Base-by-base conservation (phyloP, 2,797 vertebrate species). In the Cossypha niveicapilla region DNA sequence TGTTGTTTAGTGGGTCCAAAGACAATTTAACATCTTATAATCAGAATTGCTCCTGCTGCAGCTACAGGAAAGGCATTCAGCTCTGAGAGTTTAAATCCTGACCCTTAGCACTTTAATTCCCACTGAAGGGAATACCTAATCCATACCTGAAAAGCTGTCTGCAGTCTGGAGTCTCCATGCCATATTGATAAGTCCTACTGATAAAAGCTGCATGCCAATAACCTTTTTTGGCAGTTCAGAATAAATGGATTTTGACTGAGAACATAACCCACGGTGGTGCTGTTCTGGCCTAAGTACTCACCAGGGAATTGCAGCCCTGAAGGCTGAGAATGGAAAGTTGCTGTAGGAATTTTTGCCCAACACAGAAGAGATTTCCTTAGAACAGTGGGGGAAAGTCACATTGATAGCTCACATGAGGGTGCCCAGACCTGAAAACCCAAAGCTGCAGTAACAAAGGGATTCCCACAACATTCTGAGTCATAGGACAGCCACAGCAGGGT, bases 401-500 rank as follows among this genome's bases (percentile, higher is more conserved):
- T 1, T 84, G 90, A 16, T 86, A 23, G 1, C 66, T 76, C 88
- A 78, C 80, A 7, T 4, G 28, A 81, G 54, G 76, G 80, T 82
- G 41, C n/a, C 73, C 63, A 86, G 70, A 70, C 35, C 53, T 27
- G 27, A 86, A 88, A 95, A 48, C 9, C 51, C 76, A 92, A 86
- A 81, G 28, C 19, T 27, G 3, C 37, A n/a, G 51, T 65, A 78
- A 75, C 80, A 93, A 88, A 96, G 83, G 76, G 76, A 90, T 92
- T 96, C 94, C 62, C 94, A 84, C 66, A 86, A 27, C 0, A 2
- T 78, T 84, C 51, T 94, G 80, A 93, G 56, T 96, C 94, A 95
- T 1, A 9, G 42, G 19, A 24, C 4, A 12, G 58, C 34, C 30
- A 75, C 2, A 3, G 70, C 47, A 78, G 42, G 22, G 68, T 94